Base-by-base conservation (phyloP, 2,113 vertebrate species). In the Machaerirhynchus nigripectus region DNA sequence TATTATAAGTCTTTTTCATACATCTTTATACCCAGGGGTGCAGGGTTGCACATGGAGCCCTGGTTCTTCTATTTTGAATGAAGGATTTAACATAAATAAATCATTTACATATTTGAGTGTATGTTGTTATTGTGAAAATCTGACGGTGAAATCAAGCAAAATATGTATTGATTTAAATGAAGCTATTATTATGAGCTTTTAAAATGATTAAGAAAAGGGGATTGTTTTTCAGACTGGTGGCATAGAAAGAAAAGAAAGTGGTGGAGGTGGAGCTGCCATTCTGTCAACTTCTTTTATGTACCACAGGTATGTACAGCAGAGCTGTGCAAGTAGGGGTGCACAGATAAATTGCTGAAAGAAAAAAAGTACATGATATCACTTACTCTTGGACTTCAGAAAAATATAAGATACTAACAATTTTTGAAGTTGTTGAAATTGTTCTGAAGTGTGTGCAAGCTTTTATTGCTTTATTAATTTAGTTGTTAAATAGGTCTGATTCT, bases 161-260 rank as follows among this genome's bases (percentile, higher is more conserved):
- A 59, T 73, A 50, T 10, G 3, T 6, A 47, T 21, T 30, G 3
- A 47, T 71, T 40, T 55, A 71, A 92, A 83, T 37, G 0, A 64
- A 79, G 8, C 1, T 63, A 60, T 19, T 23, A n/a, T 73, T 47
- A n/a, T 20, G n/a, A 14, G 3, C 2, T 56, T 73, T 61, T 64
- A 27, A 68, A 75, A 39, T 50, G 23, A 60, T n/a, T 4, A 2
- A 13, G 59, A 35, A 49, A 2, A 30, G 0, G 1, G 5, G 1
- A 5, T 22, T 24, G n/a, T 88, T 61, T 78, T 87, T 70, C 47
- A 60, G 6, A 42, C 39, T 16, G 22, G 5, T 68, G 55, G 5
- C 31, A 52, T 3, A 55, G 28, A 53, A 6, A 30, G 8, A 46
- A 73, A 21, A n/a, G 12, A 52, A 31, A 26, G 5, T 13, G 3